Conservation (phyloP, 2,797 vertebrate species). For the Neopelma chrysocephalum region DNA sequence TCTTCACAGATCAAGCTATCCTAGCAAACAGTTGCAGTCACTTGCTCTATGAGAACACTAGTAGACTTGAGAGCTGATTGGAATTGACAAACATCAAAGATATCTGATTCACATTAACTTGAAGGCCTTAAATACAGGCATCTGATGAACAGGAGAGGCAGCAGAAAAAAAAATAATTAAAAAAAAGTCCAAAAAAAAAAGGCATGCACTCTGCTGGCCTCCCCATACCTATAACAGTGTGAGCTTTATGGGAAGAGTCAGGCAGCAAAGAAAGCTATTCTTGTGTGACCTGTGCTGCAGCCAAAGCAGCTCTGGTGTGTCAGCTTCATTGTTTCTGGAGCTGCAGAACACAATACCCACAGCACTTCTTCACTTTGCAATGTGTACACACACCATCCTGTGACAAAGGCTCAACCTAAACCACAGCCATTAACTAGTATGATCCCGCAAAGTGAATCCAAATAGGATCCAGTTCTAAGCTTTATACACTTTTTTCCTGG, state of each 20-base stretch:
- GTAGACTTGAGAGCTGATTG: background rate
- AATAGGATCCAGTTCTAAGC: background rate
- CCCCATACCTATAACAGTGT: background rate
- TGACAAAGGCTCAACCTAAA: background rate
- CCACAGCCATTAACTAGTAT: background rate
- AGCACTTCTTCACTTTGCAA: background rate
- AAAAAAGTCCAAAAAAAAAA: background rate
- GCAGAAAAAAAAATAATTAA: background rate
- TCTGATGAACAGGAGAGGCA: background rate
- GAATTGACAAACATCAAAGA: background rate
- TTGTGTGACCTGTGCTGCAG: background rate
- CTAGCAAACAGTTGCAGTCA: background rate
- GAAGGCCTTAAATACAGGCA: background rate
- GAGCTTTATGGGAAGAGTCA: constrained; percentile 15
- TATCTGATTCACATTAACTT: background rate
- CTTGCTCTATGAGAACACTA: background rate
- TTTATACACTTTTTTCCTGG: background rate
- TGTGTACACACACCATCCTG: background rate
- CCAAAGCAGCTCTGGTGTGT: constrained; percentile 30
- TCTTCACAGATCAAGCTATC: background rate
- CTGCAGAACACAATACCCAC: constrained; percentile 51
- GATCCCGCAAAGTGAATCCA: background rate
- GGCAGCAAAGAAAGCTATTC: background rate
- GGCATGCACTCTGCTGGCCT: background rate
- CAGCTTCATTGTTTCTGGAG: constrained; percentile 46